Evolutionary conservation across 1,140 invertebrate genomes (phyloP), one percentile per base, ranked within the genome.

Genomic region (Halictus rubicundus): DNA sequence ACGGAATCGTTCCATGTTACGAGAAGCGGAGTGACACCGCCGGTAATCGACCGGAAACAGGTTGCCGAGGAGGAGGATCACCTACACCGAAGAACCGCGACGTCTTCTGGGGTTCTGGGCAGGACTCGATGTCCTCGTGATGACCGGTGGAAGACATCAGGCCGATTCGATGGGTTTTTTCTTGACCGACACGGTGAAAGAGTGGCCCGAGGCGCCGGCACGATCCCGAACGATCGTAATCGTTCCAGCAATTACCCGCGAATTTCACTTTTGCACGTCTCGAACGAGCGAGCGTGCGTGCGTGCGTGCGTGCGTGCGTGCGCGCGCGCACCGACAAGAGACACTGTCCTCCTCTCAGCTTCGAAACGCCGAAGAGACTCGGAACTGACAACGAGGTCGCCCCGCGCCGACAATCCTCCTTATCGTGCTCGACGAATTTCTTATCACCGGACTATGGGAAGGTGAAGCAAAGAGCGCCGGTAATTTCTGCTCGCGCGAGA

Each of bases 251-350:
- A 84, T 82, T 82, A 81, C 59, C 25, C 42, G 72, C 14, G 66
- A 88, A 83, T 89, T 84, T 89, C 87, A 89, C 85, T 89, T 88
- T 86, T 89, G 74, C 78, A 32, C 77, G 80, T 70, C 57, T 19
- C 19, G 21, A 68, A 37, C 42, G n/a, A 27, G 21, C 60, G 60
- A 60, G 23, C 54, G 57, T 25, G 57, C 57, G 23, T 25, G n/a
- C 59, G 27, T n/a, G 61, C n/a, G 37, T 9, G 21, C 63, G n/a
- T n/a, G n/a, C n/a, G n/a, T n/a, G 32, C 32, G 32, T 32, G 39
- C n/a, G 39, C 63, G n/a, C 39, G 66, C 54, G 57, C 54, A n/a
- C 5, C 42, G 59, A 19, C 61, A 61, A 73, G 69, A 78, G 77
- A 78, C 21, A 57, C 77, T 78, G 61, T n/a, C n/a, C n/a, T n/a